phyloP scores from a whole-genome alignment of 1,140 invertebrate species.

The Drosophila neocordata region DNA sequence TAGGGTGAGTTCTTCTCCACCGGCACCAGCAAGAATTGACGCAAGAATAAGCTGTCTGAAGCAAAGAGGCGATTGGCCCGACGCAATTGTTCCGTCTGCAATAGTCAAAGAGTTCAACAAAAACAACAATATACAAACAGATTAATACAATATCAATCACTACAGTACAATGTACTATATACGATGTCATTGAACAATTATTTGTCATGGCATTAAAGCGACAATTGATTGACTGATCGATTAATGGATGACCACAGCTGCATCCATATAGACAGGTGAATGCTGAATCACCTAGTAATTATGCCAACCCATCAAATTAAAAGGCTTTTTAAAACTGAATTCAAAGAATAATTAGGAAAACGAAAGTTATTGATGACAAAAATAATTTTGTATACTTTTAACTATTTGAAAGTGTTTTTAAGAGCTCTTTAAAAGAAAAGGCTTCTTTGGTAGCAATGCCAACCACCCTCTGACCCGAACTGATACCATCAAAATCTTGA shows the following conservation, averaged over 20 bases:
- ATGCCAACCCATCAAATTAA: neutral
- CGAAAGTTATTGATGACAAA: too few species aligned
- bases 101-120: neutral
- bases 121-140: neutral
- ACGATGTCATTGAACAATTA: slow-evolving; percentile 40
- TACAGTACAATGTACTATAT: slow-evolving; percentile 25
- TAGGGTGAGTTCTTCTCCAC: slow-evolving; percentile 86
- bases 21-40: slow-evolving; percentile 92
- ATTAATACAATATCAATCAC: slow-evolving; percentile 9
- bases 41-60: slow-evolving; percentile 93
- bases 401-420: too few species aligned
- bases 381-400: too few species aligned
- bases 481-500: too few species aligned
- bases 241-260: slow-evolving; percentile 19
- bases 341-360: too few species aligned
- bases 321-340: too few species aligned
- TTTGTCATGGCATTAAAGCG: slow-evolving; percentile 47
- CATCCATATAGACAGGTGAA: slow-evolving; percentile 38
- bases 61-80: slow-evolving; percentile 94
- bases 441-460: too few species aligned
- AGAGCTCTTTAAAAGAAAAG: too few species aligned
- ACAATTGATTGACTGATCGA: slow-evolving; percentile 31
- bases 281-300: slow-evolving; percentile 16
- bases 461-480: too few species aligned
- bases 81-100: slow-evolving; percentile 94